These are phyloP conservation scores for Oryzias melastigma DNA, from an alignment of 2,113 vertebrate species.

Conservation along the genomic window DNA sequence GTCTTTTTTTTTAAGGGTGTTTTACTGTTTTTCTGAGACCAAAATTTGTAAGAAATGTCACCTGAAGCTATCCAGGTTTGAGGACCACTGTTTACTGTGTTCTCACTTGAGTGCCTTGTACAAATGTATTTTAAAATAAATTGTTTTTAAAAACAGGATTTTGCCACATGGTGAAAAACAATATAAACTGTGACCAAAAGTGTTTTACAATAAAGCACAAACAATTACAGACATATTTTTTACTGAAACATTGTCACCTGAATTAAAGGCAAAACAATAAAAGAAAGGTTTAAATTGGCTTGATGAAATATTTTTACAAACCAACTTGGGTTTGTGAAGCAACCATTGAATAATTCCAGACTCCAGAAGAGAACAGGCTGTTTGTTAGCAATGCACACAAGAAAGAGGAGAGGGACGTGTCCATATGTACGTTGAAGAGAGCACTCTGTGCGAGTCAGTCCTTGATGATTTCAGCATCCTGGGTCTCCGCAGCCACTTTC, in stretches of 20 bases:
- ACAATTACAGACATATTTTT: constrained; percentile 16
- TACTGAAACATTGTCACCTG: background rate
- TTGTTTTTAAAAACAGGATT: constrained; percentile 14
- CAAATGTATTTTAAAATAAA: constrained; percentile 59
- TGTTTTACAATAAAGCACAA: constrained; percentile 50
- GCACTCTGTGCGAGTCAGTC: constrained; percentile 43
- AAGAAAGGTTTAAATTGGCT: background rate
- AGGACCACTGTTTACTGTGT: constrained; percentile 29
- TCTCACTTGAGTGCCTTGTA: constrained; percentile 55
- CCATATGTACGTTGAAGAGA: constrained; percentile 26
- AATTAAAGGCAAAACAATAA: no score
- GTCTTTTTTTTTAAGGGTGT: constrained; percentile 37
- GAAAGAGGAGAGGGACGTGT: constrained; percentile 21
- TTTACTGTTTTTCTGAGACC: constrained; percentile 57
- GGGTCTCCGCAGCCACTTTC: constrained; percentile 72
- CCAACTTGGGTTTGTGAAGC: constrained; percentile 1
- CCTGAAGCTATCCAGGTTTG: constrained; percentile 36
- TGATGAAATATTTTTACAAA: constrained; percentile 13
- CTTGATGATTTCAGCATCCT: constrained; percentile 65
- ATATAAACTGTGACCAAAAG: constrained; percentile 12
- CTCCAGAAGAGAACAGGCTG: constrained; percentile 14
- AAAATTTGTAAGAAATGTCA: constrained; percentile 63
- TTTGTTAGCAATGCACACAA: background rate
- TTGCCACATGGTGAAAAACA: constrained; percentile 6
- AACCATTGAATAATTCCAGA: background rate